Base-by-base conservation (phyloP, 2,113 vertebrate species). In the Oncorhynchus gorbuscha region DNA sequence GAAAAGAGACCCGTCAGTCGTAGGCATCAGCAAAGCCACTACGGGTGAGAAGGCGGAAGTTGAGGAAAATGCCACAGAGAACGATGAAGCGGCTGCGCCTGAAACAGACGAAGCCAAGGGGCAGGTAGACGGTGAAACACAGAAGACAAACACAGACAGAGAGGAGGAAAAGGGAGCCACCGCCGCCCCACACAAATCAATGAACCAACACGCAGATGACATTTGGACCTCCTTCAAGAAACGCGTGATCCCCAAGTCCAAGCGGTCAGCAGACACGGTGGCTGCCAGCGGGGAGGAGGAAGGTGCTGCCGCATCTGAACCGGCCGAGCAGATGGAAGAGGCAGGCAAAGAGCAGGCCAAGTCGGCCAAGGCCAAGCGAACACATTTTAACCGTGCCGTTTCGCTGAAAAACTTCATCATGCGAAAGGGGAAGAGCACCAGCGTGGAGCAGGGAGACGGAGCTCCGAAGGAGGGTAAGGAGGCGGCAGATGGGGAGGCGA, bases 191-290 rank as follows among this genome's bases (percentile, higher is more conserved):
- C n/a, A 62, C n/a, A 62, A 62, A 22, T 62, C 59, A 62, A 22
- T 62, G 59, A 22, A 62, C 59, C 93, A 94, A 28, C 94, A 94
- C 6, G 92, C 93, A 88, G 93, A 92, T 9, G 94, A 94, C 82
- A 94, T 94, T 83, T 94, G 94, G 94, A 94, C 92, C 61, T 91
- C 91, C 59, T 94, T 94, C 83, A 94, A 94, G 87, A 94, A 94
- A 68, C 90, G 92, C 0, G 93, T 94, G 73, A 93, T 91, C 79
- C 92, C 86, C 69, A 94, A 94, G 79, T 93, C 93, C 73, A 94
- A 94, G 76, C 91, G 89, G 9, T 26, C 66, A 26, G 73, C 93
- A 76, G 89, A 89, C 85, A 87, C 85, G 1, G 93, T 93, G 81
- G 88, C 88, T 71, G 76, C 81, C 8, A 71, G 74, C 8, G 91